Conservation (phyloP, 2,888 invertebrate species). For the Schizaphis graminum region DNA sequence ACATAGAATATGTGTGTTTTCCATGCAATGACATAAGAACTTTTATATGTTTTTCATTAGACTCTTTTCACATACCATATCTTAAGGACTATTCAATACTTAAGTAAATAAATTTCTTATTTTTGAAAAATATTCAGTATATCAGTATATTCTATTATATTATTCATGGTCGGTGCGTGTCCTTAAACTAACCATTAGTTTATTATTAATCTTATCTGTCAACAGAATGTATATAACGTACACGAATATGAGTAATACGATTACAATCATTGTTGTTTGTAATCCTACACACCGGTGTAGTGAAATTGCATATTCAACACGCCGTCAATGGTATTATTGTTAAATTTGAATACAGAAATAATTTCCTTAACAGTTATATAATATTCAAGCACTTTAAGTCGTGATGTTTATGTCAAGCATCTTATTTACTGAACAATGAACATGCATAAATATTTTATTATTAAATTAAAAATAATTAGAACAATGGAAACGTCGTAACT, state of each 20-base stretch:
- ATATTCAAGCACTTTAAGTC: not conserved
- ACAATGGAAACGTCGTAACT: not conserved
- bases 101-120: not conserved
- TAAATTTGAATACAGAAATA: not conserved
- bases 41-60: not conserved
- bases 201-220: not conserved
- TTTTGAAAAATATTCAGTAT: not conserved
- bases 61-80: not conserved
- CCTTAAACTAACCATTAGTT: not conserved
- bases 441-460: not conserved
- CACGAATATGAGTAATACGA: not conserved
- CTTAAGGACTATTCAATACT: not conserved
- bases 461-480: not conserved
- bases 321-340: constrained; percentile 32
- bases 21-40: not conserved
- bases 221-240: not conserved
- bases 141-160: not conserved
- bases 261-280: not conserved
- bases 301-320: constrained; percentile 45
- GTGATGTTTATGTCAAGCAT: not conserved
- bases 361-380: not conserved
- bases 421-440: not conserved
- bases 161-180: not conserved
- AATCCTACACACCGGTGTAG: constrained; percentile 6
- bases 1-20: not conserved